A percentile compares a stretch with the other conserved stretches of the same genome.
Conservation (phyloP, 92 coral and sea anemone genomes). For the Montipora capitata region DNA sequence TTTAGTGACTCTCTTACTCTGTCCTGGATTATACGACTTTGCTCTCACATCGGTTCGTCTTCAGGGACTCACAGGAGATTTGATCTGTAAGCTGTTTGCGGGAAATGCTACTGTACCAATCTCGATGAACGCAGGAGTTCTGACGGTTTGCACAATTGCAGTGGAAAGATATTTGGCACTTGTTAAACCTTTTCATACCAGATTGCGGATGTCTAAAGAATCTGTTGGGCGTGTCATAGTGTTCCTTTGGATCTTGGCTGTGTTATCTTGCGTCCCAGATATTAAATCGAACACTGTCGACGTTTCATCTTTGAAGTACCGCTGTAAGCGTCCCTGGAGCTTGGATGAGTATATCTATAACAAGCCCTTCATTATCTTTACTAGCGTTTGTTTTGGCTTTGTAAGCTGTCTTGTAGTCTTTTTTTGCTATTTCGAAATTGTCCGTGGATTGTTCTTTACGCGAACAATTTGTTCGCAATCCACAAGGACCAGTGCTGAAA, state of each 20-base stretch:
- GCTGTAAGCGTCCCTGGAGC: constrained; percentile 53
- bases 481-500: constrained; percentile 3
- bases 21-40: too few relatives aligned
- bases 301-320: constrained; percentile 15
- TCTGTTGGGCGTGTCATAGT: constrained; percentile 26
- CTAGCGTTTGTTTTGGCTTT: constrained; percentile 33
- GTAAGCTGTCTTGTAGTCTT: constrained; percentile 25
- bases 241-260: constrained; percentile 10
- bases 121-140: too few relatives aligned
- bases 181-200: constrained; percentile 5
- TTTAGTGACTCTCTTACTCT: too few relatives aligned
- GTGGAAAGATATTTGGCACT: too few relatives aligned
- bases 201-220: neutral
- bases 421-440: constrained; percentile 59
- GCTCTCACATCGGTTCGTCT: too few relatives aligned
- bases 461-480: constrained; percentile 51
- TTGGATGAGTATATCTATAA: constrained; percentile 37
- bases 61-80: too few relatives aligned
- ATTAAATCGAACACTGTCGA: constrained; percentile 29
- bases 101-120: too few relatives aligned
- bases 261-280: constrained; percentile 53
- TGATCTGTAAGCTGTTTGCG: too few relatives aligned
- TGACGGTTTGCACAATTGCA: too few relatives aligned
- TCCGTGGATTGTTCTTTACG: constrained; percentile 58
- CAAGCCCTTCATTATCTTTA: constrained; percentile 52